Evolutionary conservation across 2,113 vertebrate genomes (phyloP).

Genomic region (Barnardius zonarius): DNA sequence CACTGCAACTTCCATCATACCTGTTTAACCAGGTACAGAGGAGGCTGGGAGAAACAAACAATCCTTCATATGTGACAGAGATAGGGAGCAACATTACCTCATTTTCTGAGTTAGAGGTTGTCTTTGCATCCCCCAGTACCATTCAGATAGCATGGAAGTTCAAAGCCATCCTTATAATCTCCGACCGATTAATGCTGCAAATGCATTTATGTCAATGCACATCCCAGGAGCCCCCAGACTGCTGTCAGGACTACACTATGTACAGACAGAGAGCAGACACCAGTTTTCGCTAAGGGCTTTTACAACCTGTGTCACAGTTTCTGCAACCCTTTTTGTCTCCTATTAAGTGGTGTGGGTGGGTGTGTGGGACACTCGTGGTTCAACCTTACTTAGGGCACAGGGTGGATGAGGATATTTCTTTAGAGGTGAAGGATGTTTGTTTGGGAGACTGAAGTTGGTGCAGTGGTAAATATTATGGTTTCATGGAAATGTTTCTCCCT

Average conservation of each 20-base stretch:
- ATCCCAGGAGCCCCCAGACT: background rate
- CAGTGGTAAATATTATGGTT: background rate
- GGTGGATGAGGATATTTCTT: background rate
- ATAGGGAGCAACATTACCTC: background rate
- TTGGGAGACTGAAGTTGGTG: background rate
- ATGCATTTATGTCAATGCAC: background rate
- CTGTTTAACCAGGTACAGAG: background rate
- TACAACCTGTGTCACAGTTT: background rate
- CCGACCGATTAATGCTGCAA: fast-evolving
- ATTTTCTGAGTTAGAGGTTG: background rate
- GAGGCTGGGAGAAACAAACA: background rate
- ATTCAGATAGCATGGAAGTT: background rate
- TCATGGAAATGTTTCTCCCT: background rate
- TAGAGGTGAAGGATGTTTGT: background rate
- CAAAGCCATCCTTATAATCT: background rate
- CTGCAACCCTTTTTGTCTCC: background rate
- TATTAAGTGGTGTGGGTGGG: too few species aligned
- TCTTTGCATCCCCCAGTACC: background rate
- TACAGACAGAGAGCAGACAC: background rate
- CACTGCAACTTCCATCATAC: background rate
- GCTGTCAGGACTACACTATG: too few species aligned
- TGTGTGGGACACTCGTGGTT: fast-evolving
- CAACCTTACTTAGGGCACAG: background rate
- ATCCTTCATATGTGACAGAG: background rate
- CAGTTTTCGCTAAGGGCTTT: background rate